A percentile compares a stretch with the other conserved stretches of the same genome.
Conservation (phyloP, 2,113 vertebrate genomes). For the Condylura cristata region DNA sequence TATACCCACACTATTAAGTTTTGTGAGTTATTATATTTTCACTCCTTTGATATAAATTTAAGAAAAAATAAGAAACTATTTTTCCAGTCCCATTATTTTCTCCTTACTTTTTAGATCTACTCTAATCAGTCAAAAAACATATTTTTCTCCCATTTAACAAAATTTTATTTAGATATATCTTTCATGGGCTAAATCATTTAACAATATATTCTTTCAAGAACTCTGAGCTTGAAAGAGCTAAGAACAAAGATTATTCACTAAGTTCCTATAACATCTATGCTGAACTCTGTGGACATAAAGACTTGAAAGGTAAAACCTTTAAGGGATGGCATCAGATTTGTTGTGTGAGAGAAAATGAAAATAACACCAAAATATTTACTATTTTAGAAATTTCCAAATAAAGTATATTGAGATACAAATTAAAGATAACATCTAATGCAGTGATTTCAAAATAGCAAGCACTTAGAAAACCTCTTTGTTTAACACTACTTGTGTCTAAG, state of each 20-base stretch:
- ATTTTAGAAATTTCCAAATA: slow-evolving; percentile 9
- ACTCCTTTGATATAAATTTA: not conserved
- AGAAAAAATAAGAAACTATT: not conserved
- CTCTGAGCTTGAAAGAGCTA: not conserved
- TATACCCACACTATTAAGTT: not conserved
- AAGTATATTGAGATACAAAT: not conserved
- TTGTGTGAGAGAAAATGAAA: not conserved
- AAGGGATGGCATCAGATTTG: not conserved
- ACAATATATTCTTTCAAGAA: not conserved
- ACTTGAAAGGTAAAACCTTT: not conserved
- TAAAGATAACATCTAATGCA: not conserved
- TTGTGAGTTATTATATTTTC: not conserved
- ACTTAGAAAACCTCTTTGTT: slow-evolving; percentile 7
- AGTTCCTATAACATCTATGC: not conserved
- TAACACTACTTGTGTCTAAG: not conserved
- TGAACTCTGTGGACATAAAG: not conserved
- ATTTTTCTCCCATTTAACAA: not conserved
- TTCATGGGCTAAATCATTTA: not conserved
- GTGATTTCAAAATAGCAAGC: slow-evolving; percentile 1
- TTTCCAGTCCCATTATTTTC: not conserved
- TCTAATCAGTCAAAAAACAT: not conserved
- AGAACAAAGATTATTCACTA: not conserved
- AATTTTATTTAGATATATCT: not conserved
- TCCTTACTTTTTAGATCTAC: not conserved
- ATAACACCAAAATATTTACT: not conserved